These are phyloP conservation scores for Phrixothrix hirtus DNA, from an alignment of 2,888 invertebrate genomes.

Conservation along the genomic window DNA sequence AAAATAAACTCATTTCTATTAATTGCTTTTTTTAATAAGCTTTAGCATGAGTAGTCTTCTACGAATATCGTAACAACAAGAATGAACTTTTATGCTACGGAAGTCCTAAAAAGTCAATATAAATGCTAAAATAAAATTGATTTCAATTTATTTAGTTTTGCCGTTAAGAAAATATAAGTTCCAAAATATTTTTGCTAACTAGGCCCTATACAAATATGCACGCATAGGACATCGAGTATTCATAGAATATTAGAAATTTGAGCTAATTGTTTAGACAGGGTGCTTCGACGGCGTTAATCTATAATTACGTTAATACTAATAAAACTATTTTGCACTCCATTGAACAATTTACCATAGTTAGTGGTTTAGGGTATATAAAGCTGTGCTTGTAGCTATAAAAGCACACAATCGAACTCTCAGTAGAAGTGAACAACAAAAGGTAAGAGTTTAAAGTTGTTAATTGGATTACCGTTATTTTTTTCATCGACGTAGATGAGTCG, in stretches of 20 bases:
- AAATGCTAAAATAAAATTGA: no score
- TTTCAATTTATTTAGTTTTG: no score
- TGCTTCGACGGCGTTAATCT: background rate
- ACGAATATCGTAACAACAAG: no score
- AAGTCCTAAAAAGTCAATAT: no score
- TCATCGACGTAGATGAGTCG: slow-evolving; percentile 15
- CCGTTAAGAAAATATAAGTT: no score
- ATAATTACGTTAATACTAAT: background rate
- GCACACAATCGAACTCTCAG: background rate
- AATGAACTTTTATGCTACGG: no score
- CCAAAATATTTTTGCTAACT: no score
- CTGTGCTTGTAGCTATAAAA: background rate
- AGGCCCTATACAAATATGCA: no score
- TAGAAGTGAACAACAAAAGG: background rate
- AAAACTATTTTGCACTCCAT: background rate
- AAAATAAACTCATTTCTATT: no score
- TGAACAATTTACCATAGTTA: background rate
- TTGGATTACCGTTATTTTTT: background rate
- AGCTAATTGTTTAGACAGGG: background rate
- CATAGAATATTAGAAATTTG: background rate
- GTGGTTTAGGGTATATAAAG: background rate
- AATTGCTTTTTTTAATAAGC: no score
- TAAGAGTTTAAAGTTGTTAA: background rate
- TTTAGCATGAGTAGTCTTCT: no score
- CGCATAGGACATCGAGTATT: background rate